phyloP scores from a whole-genome alignment of 1,140 invertebrate species.

The Ooceraea biroi region DNA sequence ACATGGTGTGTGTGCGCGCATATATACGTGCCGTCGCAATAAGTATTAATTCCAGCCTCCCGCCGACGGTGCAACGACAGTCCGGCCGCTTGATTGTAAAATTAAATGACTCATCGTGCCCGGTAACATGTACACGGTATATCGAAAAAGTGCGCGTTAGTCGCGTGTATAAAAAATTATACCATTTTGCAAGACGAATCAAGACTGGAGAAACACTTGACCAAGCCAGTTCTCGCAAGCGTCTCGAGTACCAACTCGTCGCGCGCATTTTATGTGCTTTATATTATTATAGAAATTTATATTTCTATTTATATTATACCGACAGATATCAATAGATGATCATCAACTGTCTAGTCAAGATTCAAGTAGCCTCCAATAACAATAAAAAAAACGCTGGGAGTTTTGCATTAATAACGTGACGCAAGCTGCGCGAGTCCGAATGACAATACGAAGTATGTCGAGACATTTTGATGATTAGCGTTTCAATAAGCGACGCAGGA shows the following conservation, averaged over 20 bases:
- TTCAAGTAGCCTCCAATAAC: too few species aligned
- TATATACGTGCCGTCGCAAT: neutral
- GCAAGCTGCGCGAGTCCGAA: too few species aligned
- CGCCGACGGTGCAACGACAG: neutral
- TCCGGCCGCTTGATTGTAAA: slow-evolving; percentile 20
- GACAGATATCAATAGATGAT: too few species aligned
- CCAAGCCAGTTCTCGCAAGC: neutral
- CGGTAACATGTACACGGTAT: slow-evolving; percentile 31
- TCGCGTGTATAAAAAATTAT: slow-evolving; percentile 16
- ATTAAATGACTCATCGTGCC: slow-evolving; percentile 36
- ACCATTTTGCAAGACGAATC: neutral
- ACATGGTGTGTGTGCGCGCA: neutral
- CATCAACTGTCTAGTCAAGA: too few species aligned
- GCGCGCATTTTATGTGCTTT: neutral
- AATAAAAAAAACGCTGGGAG: too few species aligned
- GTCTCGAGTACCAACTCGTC: neutral
- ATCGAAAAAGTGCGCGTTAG: slow-evolving; percentile 7
- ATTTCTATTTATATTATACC: too few species aligned
- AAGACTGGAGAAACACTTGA: neutral
- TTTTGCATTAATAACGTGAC: too few species aligned
- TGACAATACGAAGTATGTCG: too few species aligned
- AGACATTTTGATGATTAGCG: too few species aligned
- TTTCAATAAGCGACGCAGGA: too few species aligned
- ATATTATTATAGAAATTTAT: too few species aligned
- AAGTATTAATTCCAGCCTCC: slow-evolving; percentile 34